Percentiles rank a stretch among this genome's conserved stretches.
These are phyloP conservation scores for Centropus bengalensis DNA, from an alignment of 2,113 vertebrate genomes.

Conservation along the genomic window DNA sequence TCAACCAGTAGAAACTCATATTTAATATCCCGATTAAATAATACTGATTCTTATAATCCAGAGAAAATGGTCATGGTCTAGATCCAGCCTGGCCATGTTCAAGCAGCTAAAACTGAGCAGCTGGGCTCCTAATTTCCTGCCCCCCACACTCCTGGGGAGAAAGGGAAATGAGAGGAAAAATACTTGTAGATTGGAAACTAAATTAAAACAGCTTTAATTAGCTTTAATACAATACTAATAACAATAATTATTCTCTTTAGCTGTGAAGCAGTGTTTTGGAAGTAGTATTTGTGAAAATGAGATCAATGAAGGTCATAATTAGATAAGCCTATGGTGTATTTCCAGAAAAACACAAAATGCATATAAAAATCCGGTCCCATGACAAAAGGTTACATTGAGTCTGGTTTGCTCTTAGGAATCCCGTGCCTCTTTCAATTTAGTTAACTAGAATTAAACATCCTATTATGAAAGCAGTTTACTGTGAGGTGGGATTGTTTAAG, in stretches of 20 bases:
- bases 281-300: background rate
- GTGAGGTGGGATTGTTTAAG: conserved; percentile 21
- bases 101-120: too few relatives aligned
- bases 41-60: background rate
- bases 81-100: too few relatives aligned
- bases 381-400: background rate
- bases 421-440: background rate
- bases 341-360: background rate
- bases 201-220: too few relatives aligned
- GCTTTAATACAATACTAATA: too few relatives aligned
- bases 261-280: background rate
- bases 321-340: background rate
- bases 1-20: rapidly evolving
- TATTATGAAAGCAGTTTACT: conserved; percentile 36
- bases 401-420: background rate
- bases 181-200: too few relatives aligned
- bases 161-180: too few relatives aligned
- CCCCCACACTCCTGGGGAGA: too few relatives aligned
- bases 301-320: background rate
- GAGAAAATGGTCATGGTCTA: background rate
- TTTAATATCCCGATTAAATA: background rate
- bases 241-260: background rate
- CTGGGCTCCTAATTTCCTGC: too few relatives aligned
- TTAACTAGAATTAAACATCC: conserved; percentile 34
- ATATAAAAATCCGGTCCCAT: background rate